A percentile compares a stretch with the other conserved stretches of the same genome.
These are phyloP conservation scores for Lamprotornis superbus DNA, from an alignment of 2,113 vertebrate genomes.

Conservation along the genomic window DNA sequence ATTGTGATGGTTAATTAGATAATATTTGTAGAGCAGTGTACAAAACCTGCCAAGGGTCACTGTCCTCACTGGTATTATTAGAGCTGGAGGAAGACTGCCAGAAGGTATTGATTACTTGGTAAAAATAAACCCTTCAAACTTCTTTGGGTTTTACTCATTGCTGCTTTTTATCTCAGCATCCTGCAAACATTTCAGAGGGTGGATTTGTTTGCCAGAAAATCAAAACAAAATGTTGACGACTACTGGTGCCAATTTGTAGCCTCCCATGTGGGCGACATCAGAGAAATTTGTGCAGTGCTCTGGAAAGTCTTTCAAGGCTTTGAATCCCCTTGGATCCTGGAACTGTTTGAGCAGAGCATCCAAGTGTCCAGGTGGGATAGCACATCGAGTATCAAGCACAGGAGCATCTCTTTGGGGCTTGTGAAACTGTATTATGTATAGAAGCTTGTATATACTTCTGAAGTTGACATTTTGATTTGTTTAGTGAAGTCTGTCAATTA, in stretches of 20 bases:
- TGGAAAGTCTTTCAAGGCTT: conserved; percentile 6
- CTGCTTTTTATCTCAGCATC: not conserved
- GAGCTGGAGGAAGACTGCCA: conserved; percentile 10
- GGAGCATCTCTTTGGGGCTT: not conserved
- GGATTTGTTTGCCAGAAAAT: conserved; percentile 56
- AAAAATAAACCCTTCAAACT: conserved; percentile 45
- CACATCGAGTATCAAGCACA: not conserved
- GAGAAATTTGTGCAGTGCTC: not conserved
- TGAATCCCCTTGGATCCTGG: not conserved
- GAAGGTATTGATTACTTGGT: conserved; percentile 44
- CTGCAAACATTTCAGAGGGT: conserved; percentile 33
- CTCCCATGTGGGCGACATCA: not conserved
- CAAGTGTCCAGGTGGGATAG: not conserved
- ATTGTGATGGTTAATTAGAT: not conserved
- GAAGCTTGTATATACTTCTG: not conserved
- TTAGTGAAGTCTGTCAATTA: not conserved
- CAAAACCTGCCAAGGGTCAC: not conserved
- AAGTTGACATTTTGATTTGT: not conserved
- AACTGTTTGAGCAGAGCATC: not conserved
- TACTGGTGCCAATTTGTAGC: conserved; percentile 28
- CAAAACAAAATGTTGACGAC: conserved; percentile 40
- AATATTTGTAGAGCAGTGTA: not conserved
- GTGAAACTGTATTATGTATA: not conserved
- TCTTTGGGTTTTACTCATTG: not conserved
- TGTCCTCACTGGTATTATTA: not conserved